Base-by-base conservation (phyloP, 2,888 invertebrate species). In the Cordylochernes scorpioides region DNA sequence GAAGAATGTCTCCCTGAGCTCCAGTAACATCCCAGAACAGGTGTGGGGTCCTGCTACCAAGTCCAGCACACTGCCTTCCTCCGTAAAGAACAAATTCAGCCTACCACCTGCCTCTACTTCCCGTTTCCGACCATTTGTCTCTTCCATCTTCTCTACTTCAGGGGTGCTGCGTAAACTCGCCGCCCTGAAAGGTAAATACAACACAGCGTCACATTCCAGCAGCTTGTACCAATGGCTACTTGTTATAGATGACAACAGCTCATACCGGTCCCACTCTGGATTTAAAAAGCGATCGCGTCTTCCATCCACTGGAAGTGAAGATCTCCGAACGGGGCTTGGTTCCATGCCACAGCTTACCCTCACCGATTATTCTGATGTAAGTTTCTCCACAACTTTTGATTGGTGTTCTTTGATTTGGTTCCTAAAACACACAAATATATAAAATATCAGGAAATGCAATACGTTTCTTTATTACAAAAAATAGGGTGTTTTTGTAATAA, bases 161-260 rank as follows among this genome's bases (percentile, higher is more conserved):
- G 35, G 38, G 10, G 39, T 41, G 13, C 27, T 41, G 8, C 33
- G 39, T 13, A 39, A 36, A 24, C 29, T 41, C 16, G 36, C 39
- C 18, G 37, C 38, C 9, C 29, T 34, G 16, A 35, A 36, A 29
- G 34, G 41, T 39, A 34, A 33, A 31, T 31, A 17, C 9, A 15
- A 25, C n/a, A 7, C 13, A 19, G n/a, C n/a, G 8, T 19, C n/a
- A 19, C 10, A 19, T 19, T 19, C 9, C 8, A 19, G 9, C 10
- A 19, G 10, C 9, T 19, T 19, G 10, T n/a, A 19, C 10, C 10
- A 19, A 19, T 19, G 21, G n/a, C n/a, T n/a, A n/a, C n/a, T 27
- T 27, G 15, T 24, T 17, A 5, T 10, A 28, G 28, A 28, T 28
- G 28, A 28, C 19, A 28, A 19, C 22, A 16, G 9, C 12, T 12